A percentile compares a stretch with the other conserved stretches of the same genome.
Evolutionary conservation across 1,140 invertebrate species (phyloP).

Genomic region (Drosophila nannoptera): DNA sequence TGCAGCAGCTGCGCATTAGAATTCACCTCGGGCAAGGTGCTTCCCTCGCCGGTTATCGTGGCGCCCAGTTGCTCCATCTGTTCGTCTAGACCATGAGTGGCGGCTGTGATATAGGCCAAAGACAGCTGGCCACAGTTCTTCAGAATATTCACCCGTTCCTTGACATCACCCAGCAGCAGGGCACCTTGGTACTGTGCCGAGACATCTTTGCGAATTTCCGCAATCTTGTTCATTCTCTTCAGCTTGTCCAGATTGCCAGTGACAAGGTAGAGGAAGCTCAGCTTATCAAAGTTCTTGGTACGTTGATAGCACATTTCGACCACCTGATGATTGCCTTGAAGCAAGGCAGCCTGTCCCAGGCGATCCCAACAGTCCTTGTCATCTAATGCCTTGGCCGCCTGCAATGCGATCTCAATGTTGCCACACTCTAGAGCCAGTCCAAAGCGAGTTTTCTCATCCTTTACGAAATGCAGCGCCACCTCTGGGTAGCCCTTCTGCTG

Average conservation of each 20-base stretch:
- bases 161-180: conserved; percentile 93
- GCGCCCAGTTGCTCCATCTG: conserved; percentile 86
- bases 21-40: conserved; percentile 87
- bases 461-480: conserved; percentile 99
- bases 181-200: conserved; percentile 98
- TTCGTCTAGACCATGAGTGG: conserved; percentile 93
- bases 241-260: conserved; percentile 99
- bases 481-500: conserved; percentile 99
- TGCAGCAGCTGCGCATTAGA: conserved; percentile 88
- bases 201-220: conserved; percentile 96
- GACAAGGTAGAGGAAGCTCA: conserved; percentile 98
- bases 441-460: conserved; percentile 98
- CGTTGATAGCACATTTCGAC: conserved; percentile 99
- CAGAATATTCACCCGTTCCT: conserved; percentile 94
- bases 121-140: conserved; percentile 87
- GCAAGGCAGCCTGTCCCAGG: conserved; percentile 94
- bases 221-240: conserved; percentile 99
- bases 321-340: conserved; percentile 97
- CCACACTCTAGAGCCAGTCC: conserved; percentile 98
- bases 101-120: conserved; percentile 95
- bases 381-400: conserved; percentile 96
- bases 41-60: conserved; percentile 84
- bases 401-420: conserved; percentile 96
- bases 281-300: conserved; percentile 99
- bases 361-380: conserved; percentile 97